These are phyloP conservation scores for Desmophyllum pertusum DNA, from an alignment of 92 coral and sea anemone genomes.

Conservation along the genomic window DNA sequence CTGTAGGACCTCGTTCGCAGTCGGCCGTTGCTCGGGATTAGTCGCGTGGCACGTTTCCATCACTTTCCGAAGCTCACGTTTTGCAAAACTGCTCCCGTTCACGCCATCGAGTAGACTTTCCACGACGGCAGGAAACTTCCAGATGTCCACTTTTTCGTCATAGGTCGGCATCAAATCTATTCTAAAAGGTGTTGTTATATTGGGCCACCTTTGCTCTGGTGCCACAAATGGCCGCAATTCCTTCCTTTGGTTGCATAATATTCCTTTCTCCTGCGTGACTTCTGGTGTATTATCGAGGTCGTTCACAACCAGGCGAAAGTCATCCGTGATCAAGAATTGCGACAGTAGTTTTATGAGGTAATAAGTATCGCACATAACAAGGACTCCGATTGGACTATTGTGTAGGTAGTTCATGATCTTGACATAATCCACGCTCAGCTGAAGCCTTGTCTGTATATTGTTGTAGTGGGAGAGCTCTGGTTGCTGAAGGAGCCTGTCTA, in stretches of 20 bases:
- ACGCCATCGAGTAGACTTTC: conserved; percentile 23
- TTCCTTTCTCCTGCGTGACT: not conserved
- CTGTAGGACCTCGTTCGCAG: conserved; percentile 18
- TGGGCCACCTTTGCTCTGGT: conserved; percentile 33
- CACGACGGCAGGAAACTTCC: conserved; percentile 35
- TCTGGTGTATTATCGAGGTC: conserved; percentile 29
- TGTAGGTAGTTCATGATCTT: conserved; percentile 22
- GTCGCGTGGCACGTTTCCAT: conserved; percentile 17
- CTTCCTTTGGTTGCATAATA: not conserved
- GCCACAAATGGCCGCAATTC: not conserved
- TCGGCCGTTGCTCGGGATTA: conserved; percentile 18
- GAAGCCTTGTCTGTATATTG: conserved; percentile 32
- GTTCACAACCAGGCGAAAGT: conserved; percentile 33
- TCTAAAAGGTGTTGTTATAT: not conserved
- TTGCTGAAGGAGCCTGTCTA: not conserved
- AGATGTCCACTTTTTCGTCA: conserved; percentile 42
- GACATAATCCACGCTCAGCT: conserved; percentile 23
- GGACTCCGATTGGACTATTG: conserved; percentile 38
- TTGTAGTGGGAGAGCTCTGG: not conserved
- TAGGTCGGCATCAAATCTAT: not conserved
- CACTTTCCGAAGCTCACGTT: conserved; percentile 3
- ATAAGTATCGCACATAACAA: conserved; percentile 33
- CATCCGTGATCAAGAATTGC: conserved; percentile 38
- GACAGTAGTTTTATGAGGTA: conserved; percentile 4
- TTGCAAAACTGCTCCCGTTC: conserved; percentile 17